These are phyloP conservation scores for Drosophila algonquin DNA, from an alignment of 2,888 invertebrate species.

Conservation along the genomic window DNA sequence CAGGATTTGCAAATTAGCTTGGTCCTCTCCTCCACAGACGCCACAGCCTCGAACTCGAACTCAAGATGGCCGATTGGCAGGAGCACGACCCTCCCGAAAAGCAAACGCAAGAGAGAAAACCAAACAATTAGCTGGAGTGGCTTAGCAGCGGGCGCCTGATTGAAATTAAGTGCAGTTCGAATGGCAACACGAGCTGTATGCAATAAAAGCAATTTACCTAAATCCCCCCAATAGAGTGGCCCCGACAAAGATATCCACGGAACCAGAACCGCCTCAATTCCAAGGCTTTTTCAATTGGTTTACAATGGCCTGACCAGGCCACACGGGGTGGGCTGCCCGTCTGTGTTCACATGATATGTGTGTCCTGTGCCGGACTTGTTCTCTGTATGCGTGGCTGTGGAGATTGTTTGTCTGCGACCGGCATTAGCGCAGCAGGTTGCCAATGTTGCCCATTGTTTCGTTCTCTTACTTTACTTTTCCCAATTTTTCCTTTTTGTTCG, in stretches of 20 bases:
- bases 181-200: conserved; percentile 74
- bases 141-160: conserved; percentile 76
- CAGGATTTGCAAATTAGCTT: conserved; percentile 67
- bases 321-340: conserved; percentile 11
- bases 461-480: conserved; percentile 21
- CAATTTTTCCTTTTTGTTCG: conserved; percentile 22
- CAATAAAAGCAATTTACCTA: conserved; percentile 77
- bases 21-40: conserved; percentile 15
- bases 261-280: conserved; percentile 16
- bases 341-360: conserved; percentile 34
- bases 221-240: conserved; percentile 56
- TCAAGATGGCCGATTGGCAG: conserved; percentile 9
- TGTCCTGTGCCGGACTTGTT: neutral
- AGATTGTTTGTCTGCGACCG: conserved; percentile 72
- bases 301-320: neutral
- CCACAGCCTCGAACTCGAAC: neutral
- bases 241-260: conserved; percentile 27
- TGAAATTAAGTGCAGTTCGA: conserved; percentile 78
- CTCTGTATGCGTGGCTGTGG: conserved; percentile 6
- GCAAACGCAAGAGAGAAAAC: conserved; percentile 21
- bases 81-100: conserved; percentile 5
- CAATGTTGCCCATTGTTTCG: conserved; percentile 70
- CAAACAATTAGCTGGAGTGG: conserved; percentile 76
- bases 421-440: conserved; percentile 75
- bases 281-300: conserved; percentile 31